These are phyloP conservation scores for Acrossocheilus wenchowensis DNA, from an alignment of 2,797 vertebrate genomes.

Conservation along the genomic window DNA sequence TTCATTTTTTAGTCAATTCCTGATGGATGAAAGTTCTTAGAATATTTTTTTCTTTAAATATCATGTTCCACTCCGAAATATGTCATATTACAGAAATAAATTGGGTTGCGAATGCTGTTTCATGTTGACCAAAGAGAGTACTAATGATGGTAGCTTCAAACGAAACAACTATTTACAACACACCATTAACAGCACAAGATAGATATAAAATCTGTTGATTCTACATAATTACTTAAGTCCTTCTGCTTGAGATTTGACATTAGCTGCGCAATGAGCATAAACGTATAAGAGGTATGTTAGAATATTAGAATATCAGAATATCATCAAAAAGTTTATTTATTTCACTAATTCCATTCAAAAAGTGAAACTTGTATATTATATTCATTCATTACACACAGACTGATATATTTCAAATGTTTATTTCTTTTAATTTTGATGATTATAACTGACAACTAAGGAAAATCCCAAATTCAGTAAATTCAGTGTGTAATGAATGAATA, in stretches of 20 bases:
- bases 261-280: not conserved
- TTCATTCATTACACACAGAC: too few species aligned
- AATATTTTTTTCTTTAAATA: not conserved
- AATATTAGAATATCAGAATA: too few species aligned
- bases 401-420: too few species aligned
- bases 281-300: not conserved
- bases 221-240: too few species aligned
- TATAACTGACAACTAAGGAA: too few species aligned
- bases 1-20: not conserved
- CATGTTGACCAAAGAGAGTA: not conserved
- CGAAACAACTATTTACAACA: not conserved
- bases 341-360: too few species aligned
- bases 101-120: not conserved
- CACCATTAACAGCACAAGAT: not conserved
- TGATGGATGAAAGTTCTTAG: not conserved
- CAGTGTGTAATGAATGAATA: too few species aligned
- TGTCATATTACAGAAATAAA: not conserved
- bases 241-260: not conserved
- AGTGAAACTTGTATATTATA: too few species aligned
- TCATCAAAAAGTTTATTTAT: too few species aligned
- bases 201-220: not conserved
- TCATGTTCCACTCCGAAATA: not conserved
- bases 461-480: too few species aligned
- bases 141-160: not conserved
- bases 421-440: too few species aligned